A percentile compares a stretch with the other conserved stretches of the same genome.
Evolutionary conservation across 2,113 vertebrate species (phyloP).

Genomic region (Podarcis cretensis): DNA sequence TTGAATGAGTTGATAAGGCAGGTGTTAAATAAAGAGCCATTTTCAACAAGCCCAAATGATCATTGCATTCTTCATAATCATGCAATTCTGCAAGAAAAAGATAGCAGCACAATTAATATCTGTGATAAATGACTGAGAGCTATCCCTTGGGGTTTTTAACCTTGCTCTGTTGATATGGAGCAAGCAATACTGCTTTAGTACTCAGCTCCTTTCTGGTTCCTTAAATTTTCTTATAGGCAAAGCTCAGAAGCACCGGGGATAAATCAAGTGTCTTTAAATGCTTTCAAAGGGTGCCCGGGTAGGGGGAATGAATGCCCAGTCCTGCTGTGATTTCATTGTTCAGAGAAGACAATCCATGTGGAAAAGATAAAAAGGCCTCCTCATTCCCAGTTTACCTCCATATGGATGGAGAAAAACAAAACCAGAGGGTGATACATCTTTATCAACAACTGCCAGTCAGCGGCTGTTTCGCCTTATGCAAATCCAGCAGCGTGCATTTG

Average conservation of each 20-base stretch:
- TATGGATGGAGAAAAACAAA: slow-evolving; percentile 50
- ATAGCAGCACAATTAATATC: slow-evolving; percentile 68
- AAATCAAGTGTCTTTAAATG: slow-evolving; percentile 56
- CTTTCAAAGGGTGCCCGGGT: slow-evolving; percentile 26
- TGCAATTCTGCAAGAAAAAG: slow-evolving; percentile 62
- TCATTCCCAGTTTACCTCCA: slow-evolving; percentile 25
- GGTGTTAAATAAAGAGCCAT: slow-evolving; percentile 63
- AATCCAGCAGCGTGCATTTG: slow-evolving; percentile 25
- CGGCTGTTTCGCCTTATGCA: slow-evolving; percentile 37
- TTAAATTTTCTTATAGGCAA: slow-evolving; percentile 39
- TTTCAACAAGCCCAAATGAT: slow-evolving; percentile 62
- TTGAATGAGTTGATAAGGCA: slow-evolving; percentile 55
- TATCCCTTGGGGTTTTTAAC: slow-evolving; percentile 51
- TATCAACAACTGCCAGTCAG: slow-evolving; percentile 62
- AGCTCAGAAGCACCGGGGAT: slow-evolving; percentile 37
- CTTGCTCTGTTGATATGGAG: not conserved
- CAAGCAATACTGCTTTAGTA: slow-evolving; percentile 39
- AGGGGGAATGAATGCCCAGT: not conserved
- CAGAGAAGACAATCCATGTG: slow-evolving; percentile 46
- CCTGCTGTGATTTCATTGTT: slow-evolving; percentile 16
- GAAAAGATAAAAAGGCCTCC: slow-evolving; percentile 54
- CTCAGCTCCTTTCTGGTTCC: slow-evolving; percentile 16
- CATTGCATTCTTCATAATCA: slow-evolving; percentile 59
- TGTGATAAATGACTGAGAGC: slow-evolving; percentile 58
- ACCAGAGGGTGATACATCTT: slow-evolving; percentile 53